Conservation (phyloP, 64 coral and sea anemone species). For the Pachyseris speciosa region DNA sequence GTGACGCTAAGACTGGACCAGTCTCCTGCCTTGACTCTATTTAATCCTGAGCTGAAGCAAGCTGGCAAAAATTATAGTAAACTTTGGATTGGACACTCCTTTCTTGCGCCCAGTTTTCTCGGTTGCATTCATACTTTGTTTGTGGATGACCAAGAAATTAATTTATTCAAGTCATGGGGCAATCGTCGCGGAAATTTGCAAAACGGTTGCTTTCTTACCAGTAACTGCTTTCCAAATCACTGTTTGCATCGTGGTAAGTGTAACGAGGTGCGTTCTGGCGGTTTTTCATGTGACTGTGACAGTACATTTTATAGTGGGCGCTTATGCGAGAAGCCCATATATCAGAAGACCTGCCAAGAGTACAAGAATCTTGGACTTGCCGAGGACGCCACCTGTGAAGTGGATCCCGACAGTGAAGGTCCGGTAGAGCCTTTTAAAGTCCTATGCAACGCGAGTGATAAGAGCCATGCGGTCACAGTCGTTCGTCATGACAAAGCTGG, state of each 20-base stretch:
- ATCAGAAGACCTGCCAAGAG: constrained; percentile 29
- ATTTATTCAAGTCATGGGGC: not conserved
- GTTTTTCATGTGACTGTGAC: constrained; percentile 24
- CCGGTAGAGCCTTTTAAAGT: not conserved
- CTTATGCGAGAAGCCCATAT: constrained; percentile 36
- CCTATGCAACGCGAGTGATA: constrained; percentile 27
- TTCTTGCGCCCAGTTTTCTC: not conserved
- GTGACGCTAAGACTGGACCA: constrained; percentile 16
- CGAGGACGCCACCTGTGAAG: constrained; percentile 25
- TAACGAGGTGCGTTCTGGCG: not conserved
- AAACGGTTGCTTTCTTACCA: not conserved
- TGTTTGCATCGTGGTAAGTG: constrained; percentile 4
- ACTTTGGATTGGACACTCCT: not conserved
- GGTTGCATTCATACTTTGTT: constrained; percentile 47
- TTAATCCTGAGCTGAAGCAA: too few relatives aligned
- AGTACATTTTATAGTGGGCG: constrained; percentile 25
- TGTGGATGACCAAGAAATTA: not conserved
- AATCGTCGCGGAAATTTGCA: too few relatives aligned
- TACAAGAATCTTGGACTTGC: constrained; percentile 51
- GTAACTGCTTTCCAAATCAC: constrained; percentile 31
- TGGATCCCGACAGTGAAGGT: constrained; percentile 29
- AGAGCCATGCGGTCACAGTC: not conserved
- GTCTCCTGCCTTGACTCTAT: too few relatives aligned
- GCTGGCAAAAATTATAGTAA: too few relatives aligned
- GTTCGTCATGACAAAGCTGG: constrained; percentile 13